Evolutionary conservation across 2,797 vertebrate genomes (phyloP), one percentile per base, ranked within the genome.

Genomic region (Thalassophryne amazonica): DNA sequence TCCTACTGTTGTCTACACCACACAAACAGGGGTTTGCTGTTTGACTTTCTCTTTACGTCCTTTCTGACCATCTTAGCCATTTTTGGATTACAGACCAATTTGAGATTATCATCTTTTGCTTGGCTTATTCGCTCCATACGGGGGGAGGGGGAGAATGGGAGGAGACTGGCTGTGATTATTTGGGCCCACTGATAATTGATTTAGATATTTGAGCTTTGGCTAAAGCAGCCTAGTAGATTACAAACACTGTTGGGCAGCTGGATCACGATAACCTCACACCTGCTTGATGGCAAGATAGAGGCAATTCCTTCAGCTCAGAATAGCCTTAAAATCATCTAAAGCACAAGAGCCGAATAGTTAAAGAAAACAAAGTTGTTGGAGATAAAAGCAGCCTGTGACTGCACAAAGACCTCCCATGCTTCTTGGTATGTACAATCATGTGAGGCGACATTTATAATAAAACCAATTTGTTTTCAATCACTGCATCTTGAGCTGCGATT

Each of bases 391-490:
- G 38, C 20, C 14, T 45, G 37, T 63, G 60, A 76, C 68, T 16
- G 4, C 43, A 59, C 39, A 75, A 76, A 84, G 66, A 45, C 57
- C 59, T 68, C 72, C 73, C 60, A 22, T 60, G 54, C 43, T 42
- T 75, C 28, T 63, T 47, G 69, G 55, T 67, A 62, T 74, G 66
- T 64, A 57, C 46, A 76, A 77, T 80, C 51, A 37, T 75, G 52
- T 62, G 34, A 72, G 70, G 52, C 77, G 76, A 72, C 78, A 67
- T 35, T 69, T 55, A 51, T 76, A 73, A 82, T 81, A 77, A 85
- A 81, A 73, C 69, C 83, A 83, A 82, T 88, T 89, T 87, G 83
- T 86, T 86, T 87, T 77, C 78, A 71, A 79, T 89, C 79, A 78
- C 42, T 81, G 85, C 70, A 68, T 70, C 56, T 55, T 73, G 68